Percentiles rank a stretch among this genome's conserved stretches.
phyloP scores from a whole-genome alignment of 2,888 invertebrate genomes.

The Polydrusus pterygomalis region DNA sequence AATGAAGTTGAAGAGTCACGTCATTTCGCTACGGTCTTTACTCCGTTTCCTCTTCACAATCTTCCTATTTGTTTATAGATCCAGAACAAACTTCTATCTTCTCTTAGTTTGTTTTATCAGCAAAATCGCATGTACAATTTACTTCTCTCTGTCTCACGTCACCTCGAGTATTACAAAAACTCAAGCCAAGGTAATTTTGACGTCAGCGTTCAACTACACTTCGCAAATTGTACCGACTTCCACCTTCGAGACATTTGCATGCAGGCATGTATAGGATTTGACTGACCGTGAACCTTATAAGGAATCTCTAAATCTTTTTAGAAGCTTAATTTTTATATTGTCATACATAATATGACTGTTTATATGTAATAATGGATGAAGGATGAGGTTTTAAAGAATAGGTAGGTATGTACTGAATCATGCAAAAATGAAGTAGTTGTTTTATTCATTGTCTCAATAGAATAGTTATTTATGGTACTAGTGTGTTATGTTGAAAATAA shows the following conservation, averaged over 20 bases:
- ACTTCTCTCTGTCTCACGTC: slow-evolving; percentile 1
- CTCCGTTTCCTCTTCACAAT: too few species aligned
- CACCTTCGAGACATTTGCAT: slow-evolving; percentile 46
- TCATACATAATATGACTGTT: slow-evolving; percentile 34
- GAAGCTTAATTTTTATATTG: slow-evolving; percentile 43
- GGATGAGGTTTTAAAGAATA: slow-evolving; percentile 7
- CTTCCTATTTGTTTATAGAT: too few species aligned
- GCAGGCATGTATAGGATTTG: slow-evolving; percentile 48
- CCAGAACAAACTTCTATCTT: too few species aligned
- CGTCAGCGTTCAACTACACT: slow-evolving; percentile 32
- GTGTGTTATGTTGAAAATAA: too few species aligned
- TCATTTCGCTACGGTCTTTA: too few species aligned
- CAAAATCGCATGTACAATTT: background rate
- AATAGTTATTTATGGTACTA: too few species aligned
- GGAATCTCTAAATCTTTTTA: slow-evolving; percentile 52
- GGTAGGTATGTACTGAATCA: slow-evolving; percentile 11
- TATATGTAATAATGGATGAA: background rate
- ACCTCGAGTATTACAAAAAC: too few species aligned
- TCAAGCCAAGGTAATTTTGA: slow-evolving; percentile 36
- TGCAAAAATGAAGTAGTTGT: slow-evolving; percentile 1
- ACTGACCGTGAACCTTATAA: slow-evolving; percentile 55
- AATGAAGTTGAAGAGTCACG: too few species aligned
- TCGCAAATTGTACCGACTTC: slow-evolving; percentile 40
- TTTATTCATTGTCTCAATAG: slow-evolving; percentile 2
- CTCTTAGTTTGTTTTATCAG: too few species aligned